phyloP scores from a whole-genome alignment of 2,113 vertebrate species.

The Nothocercus nigrocapillus region DNA sequence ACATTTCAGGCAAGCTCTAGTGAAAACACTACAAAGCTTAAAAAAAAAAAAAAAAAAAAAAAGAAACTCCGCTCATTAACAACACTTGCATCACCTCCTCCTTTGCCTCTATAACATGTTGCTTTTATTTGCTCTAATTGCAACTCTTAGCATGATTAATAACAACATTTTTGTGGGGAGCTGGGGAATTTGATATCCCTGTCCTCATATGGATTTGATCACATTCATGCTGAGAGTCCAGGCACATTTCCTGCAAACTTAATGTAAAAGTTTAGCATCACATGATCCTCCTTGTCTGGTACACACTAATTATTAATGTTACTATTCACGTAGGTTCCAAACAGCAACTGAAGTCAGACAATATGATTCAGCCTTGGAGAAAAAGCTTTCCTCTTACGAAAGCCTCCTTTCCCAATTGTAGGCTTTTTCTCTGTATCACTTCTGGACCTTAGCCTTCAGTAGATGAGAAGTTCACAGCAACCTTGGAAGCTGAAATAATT shows the following conservation, averaged over 20 bases:
- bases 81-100: slow-evolving; percentile 19
- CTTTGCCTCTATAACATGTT: slow-evolving; percentile 28
- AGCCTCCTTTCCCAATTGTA: not conserved
- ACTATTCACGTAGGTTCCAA: not conserved
- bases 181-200: slow-evolving; percentile 38
- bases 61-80: slow-evolving; percentile 2
- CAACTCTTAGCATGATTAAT: slow-evolving; percentile 43
- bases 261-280: not conserved
- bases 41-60: not conserved
- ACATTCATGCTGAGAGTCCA: slow-evolving; percentile 24
- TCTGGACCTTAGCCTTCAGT: not conserved
- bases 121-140: slow-evolving; percentile 65
- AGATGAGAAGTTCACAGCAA: not conserved
- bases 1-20: slow-evolving; percentile 7
- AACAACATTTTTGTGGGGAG: slow-evolving; percentile 40
- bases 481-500: not conserved
- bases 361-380: not conserved
- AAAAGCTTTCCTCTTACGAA: not conserved
- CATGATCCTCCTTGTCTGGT: not conserved
- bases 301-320: not conserved
- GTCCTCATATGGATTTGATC: slow-evolving; percentile 49
- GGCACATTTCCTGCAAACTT: not conserved
- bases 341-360: not conserved
- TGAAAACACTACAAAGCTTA: not conserved
- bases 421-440: not conserved